These are phyloP conservation scores for Heteromormyrus szaboi DNA, from an alignment of 2,797 vertebrate genomes.

Conservation along the genomic window DNA sequence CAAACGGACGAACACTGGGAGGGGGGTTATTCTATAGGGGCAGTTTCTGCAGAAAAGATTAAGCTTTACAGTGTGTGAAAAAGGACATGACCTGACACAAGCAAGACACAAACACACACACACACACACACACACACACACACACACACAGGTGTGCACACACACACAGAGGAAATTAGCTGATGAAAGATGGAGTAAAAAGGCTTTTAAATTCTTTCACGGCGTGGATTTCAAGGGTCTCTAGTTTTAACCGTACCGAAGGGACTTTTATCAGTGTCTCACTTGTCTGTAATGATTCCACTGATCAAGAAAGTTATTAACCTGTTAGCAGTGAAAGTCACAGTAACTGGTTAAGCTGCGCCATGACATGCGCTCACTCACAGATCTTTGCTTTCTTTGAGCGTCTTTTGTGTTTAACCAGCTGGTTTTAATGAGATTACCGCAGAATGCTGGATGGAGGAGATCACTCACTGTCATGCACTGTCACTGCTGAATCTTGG, in stretches of 20 bases:
- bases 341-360: neutral
- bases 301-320: slow-evolving; percentile 1
- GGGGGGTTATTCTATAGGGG: neutral
- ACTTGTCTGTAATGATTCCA: slow-evolving; percentile 2
- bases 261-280: neutral
- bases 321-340: neutral
- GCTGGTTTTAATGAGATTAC: neutral
- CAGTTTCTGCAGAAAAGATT: neutral
- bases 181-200: neutral
- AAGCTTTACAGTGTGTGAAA: neutral
- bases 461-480: neutral
- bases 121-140: neutral
- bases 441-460: neutral
- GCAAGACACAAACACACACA: neutral
- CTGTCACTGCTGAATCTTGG: neutral
- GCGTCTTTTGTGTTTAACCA: neutral
- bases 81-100: neutral
- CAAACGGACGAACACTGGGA: neutral
- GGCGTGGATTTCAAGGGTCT: neutral
- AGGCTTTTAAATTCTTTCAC: neutral
- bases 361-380: neutral
- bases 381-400: neutral
- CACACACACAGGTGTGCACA: neutral
- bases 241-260: neutral
- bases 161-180: neutral